Percentiles rank a stretch among this genome's conserved stretches.
Evolutionary conservation across 1,140 invertebrate species (phyloP).

Genomic region (Drosophila dunni): DNA sequence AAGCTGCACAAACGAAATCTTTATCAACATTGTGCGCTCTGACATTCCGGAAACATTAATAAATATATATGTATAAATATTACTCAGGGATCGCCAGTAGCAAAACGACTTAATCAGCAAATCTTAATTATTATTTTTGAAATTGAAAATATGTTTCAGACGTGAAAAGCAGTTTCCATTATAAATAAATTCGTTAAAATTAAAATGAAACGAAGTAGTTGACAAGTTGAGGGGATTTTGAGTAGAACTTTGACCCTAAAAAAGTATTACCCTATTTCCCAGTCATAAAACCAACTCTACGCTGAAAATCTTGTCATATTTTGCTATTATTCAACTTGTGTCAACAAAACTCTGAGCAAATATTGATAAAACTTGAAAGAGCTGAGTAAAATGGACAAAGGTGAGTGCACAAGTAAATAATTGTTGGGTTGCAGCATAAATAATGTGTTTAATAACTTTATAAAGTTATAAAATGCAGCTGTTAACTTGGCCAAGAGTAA

Average conservation of each 20-base stretch:
- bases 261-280: background rate
- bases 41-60: background rate
- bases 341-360: background rate
- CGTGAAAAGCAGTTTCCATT: background rate
- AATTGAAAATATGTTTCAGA: slow-evolving; percentile 4
- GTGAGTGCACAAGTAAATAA: slow-evolving; percentile 3
- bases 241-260: no score
- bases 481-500: slow-evolving; percentile 41
- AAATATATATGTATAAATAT: background rate
- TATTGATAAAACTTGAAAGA: background rate
- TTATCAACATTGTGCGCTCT: background rate
- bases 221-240: background rate
- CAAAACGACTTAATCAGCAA: slow-evolving; percentile 8
- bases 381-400: background rate
- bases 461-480: slow-evolving; percentile 31
- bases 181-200: background rate
- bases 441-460: background rate
- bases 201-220: background rate
- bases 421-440: background rate
- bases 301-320: no score
- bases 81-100: background rate
- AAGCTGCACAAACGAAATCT: background rate
- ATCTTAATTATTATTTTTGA: slow-evolving; percentile 5
- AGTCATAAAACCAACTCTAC: background rate
- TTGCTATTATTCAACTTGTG: background rate